A percentile compares a stretch with the other conserved stretches of the same genome.
phyloP scores from a whole-genome alignment of 1,140 invertebrate species.

The Solen grandis region DNA sequence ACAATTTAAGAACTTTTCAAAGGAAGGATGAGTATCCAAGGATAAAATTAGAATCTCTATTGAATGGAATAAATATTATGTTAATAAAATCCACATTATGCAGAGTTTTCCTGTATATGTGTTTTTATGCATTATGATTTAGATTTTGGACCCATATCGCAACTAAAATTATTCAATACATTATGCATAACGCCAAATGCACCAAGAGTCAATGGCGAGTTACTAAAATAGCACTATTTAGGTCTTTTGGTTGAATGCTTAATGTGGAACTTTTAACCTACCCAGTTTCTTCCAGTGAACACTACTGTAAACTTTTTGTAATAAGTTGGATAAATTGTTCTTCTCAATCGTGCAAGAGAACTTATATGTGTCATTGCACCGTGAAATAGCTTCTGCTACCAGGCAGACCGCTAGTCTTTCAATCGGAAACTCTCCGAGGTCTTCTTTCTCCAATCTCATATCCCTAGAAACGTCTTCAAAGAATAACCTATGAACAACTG shows the following conservation, averaged over 20 bases:
- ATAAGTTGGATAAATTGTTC: conserved; percentile 16
- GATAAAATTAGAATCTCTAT: no score
- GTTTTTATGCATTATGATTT: background rate
- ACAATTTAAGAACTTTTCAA: no score
- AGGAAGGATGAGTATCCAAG: no score
- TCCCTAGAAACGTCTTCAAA: conserved; percentile 23
- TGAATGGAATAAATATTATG: no score
- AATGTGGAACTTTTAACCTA: conserved; percentile 6
- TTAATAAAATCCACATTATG: background rate
- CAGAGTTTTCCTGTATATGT: background rate
- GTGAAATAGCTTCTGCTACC: conserved; percentile 33
- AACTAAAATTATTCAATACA: no score
- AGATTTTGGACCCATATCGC: background rate
- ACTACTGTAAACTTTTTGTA: conserved; percentile 33
- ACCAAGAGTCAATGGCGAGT: background rate
- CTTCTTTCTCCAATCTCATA: background rate
- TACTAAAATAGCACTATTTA: background rate
- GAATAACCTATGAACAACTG: conserved; percentile 27
- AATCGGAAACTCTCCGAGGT: conserved; percentile 43
- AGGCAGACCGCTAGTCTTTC: conserved; percentile 30
- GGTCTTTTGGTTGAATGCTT: background rate
- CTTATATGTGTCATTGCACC: conserved; percentile 22
- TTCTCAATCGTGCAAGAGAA: conserved; percentile 33
- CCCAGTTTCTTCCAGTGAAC: conserved; percentile 53
- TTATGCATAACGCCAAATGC: background rate